A percentile compares a stretch with the other conserved stretches of the same genome.
These are phyloP conservation scores for Poeciliopsis retropinna DNA, from an alignment of 2,113 vertebrate species.

Conservation along the genomic window DNA sequence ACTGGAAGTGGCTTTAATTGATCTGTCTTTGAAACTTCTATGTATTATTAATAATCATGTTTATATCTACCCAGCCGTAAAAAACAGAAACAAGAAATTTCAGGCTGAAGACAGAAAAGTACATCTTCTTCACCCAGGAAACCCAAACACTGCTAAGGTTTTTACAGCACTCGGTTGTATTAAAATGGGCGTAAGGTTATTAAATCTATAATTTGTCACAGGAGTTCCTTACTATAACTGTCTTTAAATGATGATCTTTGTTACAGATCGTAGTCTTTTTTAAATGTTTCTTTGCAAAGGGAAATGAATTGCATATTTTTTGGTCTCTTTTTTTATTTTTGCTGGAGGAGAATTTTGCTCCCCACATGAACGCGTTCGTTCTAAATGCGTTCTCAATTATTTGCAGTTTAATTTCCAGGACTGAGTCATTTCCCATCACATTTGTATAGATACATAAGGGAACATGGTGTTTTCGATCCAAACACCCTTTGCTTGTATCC, in stretches of 20 bases:
- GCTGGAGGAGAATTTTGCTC: conserved; percentile 14
- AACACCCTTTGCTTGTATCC: conserved; percentile 38
- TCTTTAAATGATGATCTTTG: neutral
- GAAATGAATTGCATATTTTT: neutral
- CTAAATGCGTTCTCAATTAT: conserved; percentile 25
- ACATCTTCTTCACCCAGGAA: neutral
- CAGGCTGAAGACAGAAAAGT: neutral
- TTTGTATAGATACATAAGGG: conserved; percentile 32
- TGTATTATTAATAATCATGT: too few relatives aligned
- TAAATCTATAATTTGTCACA: too few relatives aligned
- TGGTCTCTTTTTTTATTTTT: neutral
- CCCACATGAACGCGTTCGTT: conserved; percentile 18
- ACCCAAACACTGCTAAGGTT: neutral
- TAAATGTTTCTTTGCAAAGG: neutral
- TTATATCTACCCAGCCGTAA: too few relatives aligned
- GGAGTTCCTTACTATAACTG: neutral
- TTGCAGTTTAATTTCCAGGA: conserved; percentile 41
- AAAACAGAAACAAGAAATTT: too few relatives aligned
- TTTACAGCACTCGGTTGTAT: neutral
- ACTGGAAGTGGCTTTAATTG: too few relatives aligned
- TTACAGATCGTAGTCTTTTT: neutral
- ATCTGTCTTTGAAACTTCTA: too few relatives aligned
- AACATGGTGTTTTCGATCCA: conserved; percentile 28
- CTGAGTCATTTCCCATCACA: conserved; percentile 55
- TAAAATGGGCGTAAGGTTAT: too few relatives aligned